Evolutionary conservation across 2,888 invertebrate genomes (phyloP).

Genomic region (Andricus quercusramuli): DNA sequence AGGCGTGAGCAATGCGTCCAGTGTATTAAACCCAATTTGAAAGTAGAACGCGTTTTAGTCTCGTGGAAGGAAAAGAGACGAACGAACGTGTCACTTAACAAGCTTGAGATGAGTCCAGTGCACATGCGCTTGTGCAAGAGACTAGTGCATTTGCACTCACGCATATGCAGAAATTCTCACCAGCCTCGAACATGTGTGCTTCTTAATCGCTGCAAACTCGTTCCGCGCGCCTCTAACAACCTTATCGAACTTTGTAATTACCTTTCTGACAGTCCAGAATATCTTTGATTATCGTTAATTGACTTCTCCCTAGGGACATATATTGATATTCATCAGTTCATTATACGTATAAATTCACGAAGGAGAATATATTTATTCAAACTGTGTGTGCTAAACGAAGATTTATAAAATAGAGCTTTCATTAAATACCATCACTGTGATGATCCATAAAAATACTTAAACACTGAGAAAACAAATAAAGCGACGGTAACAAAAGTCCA

Average conservation of each 20-base stretch:
- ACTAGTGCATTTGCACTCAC: conserved; percentile 30
- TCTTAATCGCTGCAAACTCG: conserved; percentile 63
- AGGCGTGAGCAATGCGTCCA: conserved; percentile 46
- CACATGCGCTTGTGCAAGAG: conserved; percentile 42
- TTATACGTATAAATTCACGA: neutral
- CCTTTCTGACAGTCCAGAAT: conserved; percentile 40
- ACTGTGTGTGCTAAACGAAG: too few species aligned
- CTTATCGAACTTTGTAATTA: conserved; percentile 58
- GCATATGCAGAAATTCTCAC: conserved; percentile 2
- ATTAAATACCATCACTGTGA: too few species aligned
- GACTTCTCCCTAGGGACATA: neutral
- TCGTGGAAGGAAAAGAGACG: conserved; percentile 42
- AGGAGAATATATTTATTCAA: too few species aligned
- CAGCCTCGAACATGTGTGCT: conserved; percentile 62
- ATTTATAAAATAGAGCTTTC: too few species aligned
- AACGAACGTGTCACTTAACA: conserved; percentile 45
- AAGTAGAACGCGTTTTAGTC: conserved; percentile 42
- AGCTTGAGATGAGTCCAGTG: conserved; percentile 46
- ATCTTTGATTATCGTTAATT: conserved; percentile 4
- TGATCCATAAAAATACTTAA: too few species aligned
- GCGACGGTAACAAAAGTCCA: too few species aligned
- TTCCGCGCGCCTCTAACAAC: conserved; percentile 53
- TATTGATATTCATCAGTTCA: neutral
- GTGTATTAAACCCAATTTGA: conserved; percentile 45
- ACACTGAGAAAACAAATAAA: too few species aligned